phyloP scores from a whole-genome alignment of 2,797 vertebrate species.

The Oophaga sylvatica region DNA sequence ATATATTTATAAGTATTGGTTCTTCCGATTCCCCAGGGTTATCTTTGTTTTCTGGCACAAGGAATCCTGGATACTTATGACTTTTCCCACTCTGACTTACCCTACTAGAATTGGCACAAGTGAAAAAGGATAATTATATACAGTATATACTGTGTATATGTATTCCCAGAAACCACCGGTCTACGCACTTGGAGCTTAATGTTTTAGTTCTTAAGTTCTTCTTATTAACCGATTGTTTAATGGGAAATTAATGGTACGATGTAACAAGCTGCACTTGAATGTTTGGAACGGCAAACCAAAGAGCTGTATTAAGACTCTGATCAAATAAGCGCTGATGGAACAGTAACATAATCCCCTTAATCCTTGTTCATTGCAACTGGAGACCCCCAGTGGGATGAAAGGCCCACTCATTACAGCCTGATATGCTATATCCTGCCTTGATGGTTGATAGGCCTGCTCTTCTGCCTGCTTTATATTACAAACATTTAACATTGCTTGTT shows the following conservation, averaged over 20 bases:
- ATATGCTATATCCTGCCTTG: constrained; percentile 24
- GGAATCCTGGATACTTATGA: neutral
- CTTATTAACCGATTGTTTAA: constrained; percentile 24
- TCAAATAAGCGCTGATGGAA: constrained; percentile 53
- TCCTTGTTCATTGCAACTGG: constrained; percentile 39
- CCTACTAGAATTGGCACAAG: neutral
- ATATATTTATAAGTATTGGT: neutral
- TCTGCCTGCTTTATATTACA: constrained; percentile 29
- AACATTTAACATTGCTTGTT: neutral
- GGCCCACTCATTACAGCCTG: constrained; percentile 28
- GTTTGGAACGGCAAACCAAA: constrained; percentile 17
- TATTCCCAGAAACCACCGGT: neutral
- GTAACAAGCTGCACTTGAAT: neutral
- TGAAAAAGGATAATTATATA: neutral
- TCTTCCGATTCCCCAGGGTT: neutral
- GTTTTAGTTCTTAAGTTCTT: constrained; percentile 10
- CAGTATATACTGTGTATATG: neutral
- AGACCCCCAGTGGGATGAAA: constrained; percentile 48
- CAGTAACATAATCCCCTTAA: constrained; percentile 39
- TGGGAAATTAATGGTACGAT: constrained; percentile 13
- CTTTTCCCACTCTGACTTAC: no score
- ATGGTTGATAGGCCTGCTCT: constrained; percentile 13
- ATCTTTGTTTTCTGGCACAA: neutral
- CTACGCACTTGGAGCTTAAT: neutral
- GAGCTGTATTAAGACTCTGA: constrained; percentile 50